Evolutionary conservation across 2,888 invertebrate genomes (phyloP).

Genomic region (Drosophila fungiperda): DNA sequence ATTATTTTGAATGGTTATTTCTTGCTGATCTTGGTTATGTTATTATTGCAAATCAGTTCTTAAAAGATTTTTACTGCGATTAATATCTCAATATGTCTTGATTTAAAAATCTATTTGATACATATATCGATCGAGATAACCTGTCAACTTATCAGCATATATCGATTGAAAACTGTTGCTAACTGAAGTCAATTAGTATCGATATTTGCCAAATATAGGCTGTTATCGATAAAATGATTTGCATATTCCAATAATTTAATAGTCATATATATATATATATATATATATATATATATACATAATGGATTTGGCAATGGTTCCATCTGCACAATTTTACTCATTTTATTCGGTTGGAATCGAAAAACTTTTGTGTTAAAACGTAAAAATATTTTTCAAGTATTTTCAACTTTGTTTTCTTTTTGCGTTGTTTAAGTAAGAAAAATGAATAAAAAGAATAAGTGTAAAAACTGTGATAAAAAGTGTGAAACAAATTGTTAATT

Average conservation of each 20-base stretch:
- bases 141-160: not conserved
- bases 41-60: not conserved
- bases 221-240: not conserved
- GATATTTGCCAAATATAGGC: not conserved
- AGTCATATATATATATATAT: not conserved
- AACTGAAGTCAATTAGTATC: not conserved
- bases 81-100: not conserved
- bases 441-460: not conserved
- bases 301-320: not conserved
- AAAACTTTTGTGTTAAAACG: too few species aligned
- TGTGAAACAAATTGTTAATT: too few species aligned
- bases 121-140: not conserved
- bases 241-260: not conserved
- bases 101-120: not conserved
- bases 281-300: not conserved
- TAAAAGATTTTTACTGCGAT: not conserved
- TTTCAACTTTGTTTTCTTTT: not conserved
- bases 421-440: not conserved
- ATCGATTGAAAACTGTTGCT: not conserved
- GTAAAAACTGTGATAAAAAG: not conserved
- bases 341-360: rapidly evolving
- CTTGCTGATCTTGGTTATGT: not conserved
- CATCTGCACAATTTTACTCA: not conserved
- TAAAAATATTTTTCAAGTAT: not conserved
- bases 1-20: not conserved